Percentiles rank a stretch among this genome's conserved stretches.
These are phyloP conservation scores for Nothocercus nigrocapillus DNA, from an alignment of 2,113 vertebrate species.

Conservation along the genomic window DNA sequence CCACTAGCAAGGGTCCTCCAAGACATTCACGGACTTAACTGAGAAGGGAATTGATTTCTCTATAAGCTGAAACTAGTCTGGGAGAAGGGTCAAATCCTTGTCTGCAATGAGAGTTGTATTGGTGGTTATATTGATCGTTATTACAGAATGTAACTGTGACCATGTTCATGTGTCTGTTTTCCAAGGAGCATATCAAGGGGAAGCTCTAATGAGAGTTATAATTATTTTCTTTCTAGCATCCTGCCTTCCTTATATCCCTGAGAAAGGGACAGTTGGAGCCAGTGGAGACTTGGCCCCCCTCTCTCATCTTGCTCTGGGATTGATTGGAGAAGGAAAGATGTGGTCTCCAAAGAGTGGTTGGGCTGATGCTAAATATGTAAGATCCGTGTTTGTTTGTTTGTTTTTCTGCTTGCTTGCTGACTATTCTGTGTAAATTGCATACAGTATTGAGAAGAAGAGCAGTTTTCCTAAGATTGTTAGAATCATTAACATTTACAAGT, in stretches of 20 bases:
- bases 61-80: background rate
- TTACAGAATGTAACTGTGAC: background rate
- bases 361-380: slow-evolving; percentile 99
- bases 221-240: slow-evolving; percentile 81
- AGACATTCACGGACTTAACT: background rate
- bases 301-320: slow-evolving; percentile 93
- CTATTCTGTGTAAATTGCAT: background rate
- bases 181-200: background rate
- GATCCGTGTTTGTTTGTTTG: background rate
- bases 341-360: slow-evolving; percentile 99
- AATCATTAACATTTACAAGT: background rate
- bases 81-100: background rate
- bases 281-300: slow-evolving; percentile 97
- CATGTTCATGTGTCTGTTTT: background rate
- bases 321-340: slow-evolving; percentile 99
- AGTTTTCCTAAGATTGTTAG: background rate
- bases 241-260: slow-evolving; percentile 94
- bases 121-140: background rate
- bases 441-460: background rate
- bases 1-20: background rate
- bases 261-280: slow-evolving; percentile 97
- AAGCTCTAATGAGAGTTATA: background rate
- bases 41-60: background rate
- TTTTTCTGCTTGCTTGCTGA: background rate
- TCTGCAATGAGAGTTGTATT: background rate